Conservation (phyloP, 2,888 invertebrate genomes). For the Zele albiditarsus region DNA sequence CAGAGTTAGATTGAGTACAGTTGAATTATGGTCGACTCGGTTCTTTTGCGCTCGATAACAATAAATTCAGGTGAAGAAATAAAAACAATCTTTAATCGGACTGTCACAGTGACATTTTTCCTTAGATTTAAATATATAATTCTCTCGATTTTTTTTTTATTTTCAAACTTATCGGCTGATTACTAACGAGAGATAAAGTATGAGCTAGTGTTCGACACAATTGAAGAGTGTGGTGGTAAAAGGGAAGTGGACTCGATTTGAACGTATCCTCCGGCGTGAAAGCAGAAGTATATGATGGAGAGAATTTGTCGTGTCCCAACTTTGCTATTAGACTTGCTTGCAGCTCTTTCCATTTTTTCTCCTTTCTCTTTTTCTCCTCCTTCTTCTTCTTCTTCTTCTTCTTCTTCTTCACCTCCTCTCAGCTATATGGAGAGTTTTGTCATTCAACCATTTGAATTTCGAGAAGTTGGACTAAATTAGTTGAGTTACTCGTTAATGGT, state of each 20-base stretch:
- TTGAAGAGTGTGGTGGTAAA: constrained; percentile 8
- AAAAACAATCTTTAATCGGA: no score
- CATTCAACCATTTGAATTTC: constrained; percentile 23
- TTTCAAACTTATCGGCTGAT: not conserved
- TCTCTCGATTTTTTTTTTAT: not conserved
- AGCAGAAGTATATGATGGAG: constrained; percentile 10
- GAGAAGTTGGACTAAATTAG: constrained; percentile 25
- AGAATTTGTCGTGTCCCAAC: constrained; percentile 30
- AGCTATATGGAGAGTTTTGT: constrained; percentile 23
- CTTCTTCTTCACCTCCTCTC: not conserved
- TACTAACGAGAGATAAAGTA: constrained; percentile 5
- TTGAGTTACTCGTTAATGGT: constrained; percentile 28
- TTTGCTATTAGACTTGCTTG: constrained; percentile 41
- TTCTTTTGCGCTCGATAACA: no score
- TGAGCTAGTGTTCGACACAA: not conserved
- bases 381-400: constrained; percentile 15
- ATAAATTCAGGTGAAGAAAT: no score
- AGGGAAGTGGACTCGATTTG: constrained; percentile 38
- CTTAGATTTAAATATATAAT: not conserved
- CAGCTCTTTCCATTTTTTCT: not conserved
- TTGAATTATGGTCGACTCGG: no score
- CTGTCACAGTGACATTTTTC: not conserved
- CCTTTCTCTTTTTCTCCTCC: constrained; percentile 8
- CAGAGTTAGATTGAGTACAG: no score
- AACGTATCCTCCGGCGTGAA: constrained; percentile 19